Conservation (phyloP, 2,888 invertebrate species). For the Plebejus melissa region DNA sequence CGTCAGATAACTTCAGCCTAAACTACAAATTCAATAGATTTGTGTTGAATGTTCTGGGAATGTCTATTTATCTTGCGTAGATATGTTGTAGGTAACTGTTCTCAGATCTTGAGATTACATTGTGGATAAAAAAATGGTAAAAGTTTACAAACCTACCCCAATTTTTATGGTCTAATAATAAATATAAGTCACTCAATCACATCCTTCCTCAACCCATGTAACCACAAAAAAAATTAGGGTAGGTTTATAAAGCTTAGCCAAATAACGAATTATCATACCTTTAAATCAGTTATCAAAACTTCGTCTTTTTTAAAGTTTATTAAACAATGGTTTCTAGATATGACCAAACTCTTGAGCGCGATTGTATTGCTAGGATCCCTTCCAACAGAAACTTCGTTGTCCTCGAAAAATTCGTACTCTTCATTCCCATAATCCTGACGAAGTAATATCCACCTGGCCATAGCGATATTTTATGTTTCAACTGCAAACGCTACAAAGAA, state of each 20-base stretch:
- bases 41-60: too few species aligned
- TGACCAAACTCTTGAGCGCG: conserved; percentile 56
- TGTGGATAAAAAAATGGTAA: not conserved
- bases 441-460: conserved; percentile 64
- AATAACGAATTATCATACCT: conserved; percentile 44
- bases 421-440: conserved; percentile 55
- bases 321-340: conserved; percentile 66
- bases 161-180: too few species aligned
- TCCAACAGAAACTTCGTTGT: conserved; percentile 60
- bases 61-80: too few species aligned
- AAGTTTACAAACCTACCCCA: too few species aligned
- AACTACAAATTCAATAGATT: too few species aligned
- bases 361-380: conserved; percentile 56
- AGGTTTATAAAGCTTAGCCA: too few species aligned
- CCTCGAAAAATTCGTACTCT: conserved; percentile 53
- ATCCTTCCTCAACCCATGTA: not conserved
- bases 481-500: not conserved
- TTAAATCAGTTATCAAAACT: conserved; percentile 57
- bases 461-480: conserved; percentile 38
- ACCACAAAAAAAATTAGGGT: too few species aligned
- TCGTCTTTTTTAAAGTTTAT: conserved; percentile 50
- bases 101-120: not conserved
- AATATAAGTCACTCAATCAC: too few species aligned
- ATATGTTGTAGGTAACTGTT: not conserved
- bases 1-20: too few species aligned